phyloP scores from a whole-genome alignment of 2,113 vertebrate species.

The Gambusia affinis region DNA sequence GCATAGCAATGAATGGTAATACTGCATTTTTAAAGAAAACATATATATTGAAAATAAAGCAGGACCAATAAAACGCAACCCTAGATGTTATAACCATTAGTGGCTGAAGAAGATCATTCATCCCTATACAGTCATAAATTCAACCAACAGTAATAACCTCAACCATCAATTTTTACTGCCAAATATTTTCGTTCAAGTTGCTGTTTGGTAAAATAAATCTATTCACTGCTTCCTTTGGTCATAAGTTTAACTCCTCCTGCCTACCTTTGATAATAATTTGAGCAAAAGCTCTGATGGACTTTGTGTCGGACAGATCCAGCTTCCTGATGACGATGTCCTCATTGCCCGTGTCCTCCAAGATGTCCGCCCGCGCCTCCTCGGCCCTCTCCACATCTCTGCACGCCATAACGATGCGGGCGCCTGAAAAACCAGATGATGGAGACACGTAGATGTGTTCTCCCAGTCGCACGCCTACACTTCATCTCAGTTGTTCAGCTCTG shows the following conservation, averaged over 20 bases:
- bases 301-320: conserved; percentile 80
- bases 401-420: conserved; percentile 80
- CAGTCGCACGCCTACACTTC: neutral
- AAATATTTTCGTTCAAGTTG: neutral
- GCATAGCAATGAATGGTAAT: neutral
- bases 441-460: neutral
- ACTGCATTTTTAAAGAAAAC: neutral
- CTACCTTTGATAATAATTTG: conserved; percentile 77
- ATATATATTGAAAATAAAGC: neutral
- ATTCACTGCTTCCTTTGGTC: neutral
- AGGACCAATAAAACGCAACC: neutral
- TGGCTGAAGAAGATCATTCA: neutral
- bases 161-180: neutral
- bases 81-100: neutral
- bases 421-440: conserved; percentile 43
- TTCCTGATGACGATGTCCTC: conserved; percentile 75
- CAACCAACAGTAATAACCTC: no score
- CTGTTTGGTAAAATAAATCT: neutral
- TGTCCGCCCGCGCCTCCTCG: conserved; percentile 70
- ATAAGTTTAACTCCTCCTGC: neutral
- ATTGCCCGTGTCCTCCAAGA: conserved; percentile 79
- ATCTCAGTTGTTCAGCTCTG: neutral
- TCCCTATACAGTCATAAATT: neutral
- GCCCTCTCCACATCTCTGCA: conserved; percentile 81
- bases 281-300: conserved; percentile 79